Base-by-base conservation (phyloP, 2,113 vertebrate species). In the Ceyx margarethae region DNA sequence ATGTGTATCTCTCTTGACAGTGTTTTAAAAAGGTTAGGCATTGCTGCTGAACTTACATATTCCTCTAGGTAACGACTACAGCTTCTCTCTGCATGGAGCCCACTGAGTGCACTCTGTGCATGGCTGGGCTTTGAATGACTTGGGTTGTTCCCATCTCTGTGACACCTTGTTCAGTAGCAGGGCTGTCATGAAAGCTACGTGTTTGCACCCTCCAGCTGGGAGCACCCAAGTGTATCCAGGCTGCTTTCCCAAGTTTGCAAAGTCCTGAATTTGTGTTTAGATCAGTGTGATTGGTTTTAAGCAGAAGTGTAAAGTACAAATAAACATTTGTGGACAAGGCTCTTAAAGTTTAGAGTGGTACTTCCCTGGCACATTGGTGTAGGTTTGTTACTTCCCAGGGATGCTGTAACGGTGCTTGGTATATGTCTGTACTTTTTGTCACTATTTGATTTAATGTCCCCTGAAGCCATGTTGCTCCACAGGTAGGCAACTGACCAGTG, bases 1-100 rank as follows among this genome's bases (percentile, higher is more conserved):
- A 29, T 0, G 0, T 3, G 25, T 5, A 48, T 6, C 20, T 7
- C 58, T 43, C 58, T 53, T 40, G n/a, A 79, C 29, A 42, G 48
- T 19, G 23, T 46, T 35, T 43, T 53, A 46, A n/a, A 74, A 54
- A 83, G 51, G 68, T 15, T 5, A 62, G 51, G 68, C 42, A 51
- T 3, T 51, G 77, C 37, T 61, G 51, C 80, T 69, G 90, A 82
- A 60, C 64, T 83, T 54, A 73, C 16, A 14, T 0, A 0, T 21
- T 73, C 60, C 33, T 69, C 65, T 58, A 65, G 29, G 17, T 71
- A 71, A 60, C 45, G 50, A 25, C 60, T 42, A 29, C 45, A 74
- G 82, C 43, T 65, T 57, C 80, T 71, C 37, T 58, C 31, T 11
- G 2, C 20, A 2, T 1, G 12, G 29, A 82, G 72, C 65, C 68